These are phyloP conservation scores for Pantherophis vulpinus DNA, from an alignment of 2,797 vertebrate species.

Conservation along the genomic window DNA sequence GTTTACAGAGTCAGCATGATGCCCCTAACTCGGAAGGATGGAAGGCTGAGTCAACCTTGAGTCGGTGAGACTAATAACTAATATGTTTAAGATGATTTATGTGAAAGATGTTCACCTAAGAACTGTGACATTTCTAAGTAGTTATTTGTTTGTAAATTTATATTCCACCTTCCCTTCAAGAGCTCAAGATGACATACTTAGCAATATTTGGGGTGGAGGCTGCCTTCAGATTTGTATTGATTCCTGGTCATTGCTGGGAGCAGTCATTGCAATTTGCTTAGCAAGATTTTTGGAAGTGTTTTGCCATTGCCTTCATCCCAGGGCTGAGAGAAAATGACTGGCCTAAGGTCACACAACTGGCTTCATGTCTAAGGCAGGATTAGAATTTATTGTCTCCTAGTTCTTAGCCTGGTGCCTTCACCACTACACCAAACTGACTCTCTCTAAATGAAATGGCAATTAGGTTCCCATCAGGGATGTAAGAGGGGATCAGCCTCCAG, in stretches of 20 bases:
- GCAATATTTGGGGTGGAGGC: background rate
- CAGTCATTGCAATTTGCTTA: background rate
- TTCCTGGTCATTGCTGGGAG: background rate
- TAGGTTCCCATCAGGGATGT: background rate
- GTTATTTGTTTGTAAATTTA: background rate
- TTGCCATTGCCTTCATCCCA: background rate
- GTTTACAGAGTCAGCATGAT: background rate
- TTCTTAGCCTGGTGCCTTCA: background rate
- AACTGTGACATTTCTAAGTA: background rate
- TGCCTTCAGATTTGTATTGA: background rate
- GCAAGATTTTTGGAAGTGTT: background rate
- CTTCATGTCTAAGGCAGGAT: background rate
- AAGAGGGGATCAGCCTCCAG: background rate
- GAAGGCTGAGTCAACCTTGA: background rate
- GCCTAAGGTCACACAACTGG: background rate
- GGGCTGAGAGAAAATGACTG: background rate
- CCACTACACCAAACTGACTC: background rate
- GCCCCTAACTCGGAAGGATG: background rate
- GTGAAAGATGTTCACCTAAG: background rate
- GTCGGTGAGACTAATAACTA: background rate
- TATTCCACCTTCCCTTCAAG: background rate
- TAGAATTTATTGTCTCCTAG: background rate
- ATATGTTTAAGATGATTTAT: background rate
- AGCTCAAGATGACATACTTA: background rate
- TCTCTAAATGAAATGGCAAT: background rate